phyloP scores from a whole-genome alignment of 2,888 invertebrate species.

The Leptinotarsa juncta region DNA sequence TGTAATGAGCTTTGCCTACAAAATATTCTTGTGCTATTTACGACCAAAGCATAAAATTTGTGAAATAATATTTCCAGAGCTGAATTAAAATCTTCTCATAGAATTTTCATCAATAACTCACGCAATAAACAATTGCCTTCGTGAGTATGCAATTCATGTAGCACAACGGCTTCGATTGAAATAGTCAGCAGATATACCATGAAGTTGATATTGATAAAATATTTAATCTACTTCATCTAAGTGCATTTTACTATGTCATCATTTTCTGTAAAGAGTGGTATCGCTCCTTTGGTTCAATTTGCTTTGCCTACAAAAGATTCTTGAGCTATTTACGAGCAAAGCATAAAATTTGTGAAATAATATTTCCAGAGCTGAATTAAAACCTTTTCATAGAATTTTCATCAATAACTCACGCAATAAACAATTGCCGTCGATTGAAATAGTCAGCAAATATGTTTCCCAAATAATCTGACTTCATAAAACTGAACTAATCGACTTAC shows the following conservation, averaged over 20 bases:
- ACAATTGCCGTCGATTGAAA: background rate
- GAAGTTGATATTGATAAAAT: background rate
- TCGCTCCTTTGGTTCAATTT: background rate
- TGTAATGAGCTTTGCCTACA: background rate
- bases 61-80: constrained; percentile 29
- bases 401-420: constrained; percentile 19
- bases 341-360: constrained; percentile 25
- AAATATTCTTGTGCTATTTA: background rate
- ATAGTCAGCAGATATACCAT: background rate
- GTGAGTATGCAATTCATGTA: too few species aligned
- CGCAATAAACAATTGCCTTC: too few species aligned
- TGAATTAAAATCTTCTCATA: constrained; percentile 30
- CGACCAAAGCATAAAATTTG: constrained; percentile 16
- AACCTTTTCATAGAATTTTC: constrained; percentile 31
- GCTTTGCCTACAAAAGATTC: background rate
- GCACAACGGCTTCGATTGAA: background rate
- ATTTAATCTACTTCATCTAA: too few species aligned
- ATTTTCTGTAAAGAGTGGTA: background rate
- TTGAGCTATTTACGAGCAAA: background rate
- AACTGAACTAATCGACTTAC: background rate
- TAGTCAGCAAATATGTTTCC: background rate
- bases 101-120: constrained; percentile 31
- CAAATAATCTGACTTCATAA: background rate
- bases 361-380: constrained; percentile 29
- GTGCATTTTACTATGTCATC: too few species aligned